Evolutionary conservation across 2,113 vertebrate genomes (phyloP).

Genomic region (Anguilla rostrata): DNA sequence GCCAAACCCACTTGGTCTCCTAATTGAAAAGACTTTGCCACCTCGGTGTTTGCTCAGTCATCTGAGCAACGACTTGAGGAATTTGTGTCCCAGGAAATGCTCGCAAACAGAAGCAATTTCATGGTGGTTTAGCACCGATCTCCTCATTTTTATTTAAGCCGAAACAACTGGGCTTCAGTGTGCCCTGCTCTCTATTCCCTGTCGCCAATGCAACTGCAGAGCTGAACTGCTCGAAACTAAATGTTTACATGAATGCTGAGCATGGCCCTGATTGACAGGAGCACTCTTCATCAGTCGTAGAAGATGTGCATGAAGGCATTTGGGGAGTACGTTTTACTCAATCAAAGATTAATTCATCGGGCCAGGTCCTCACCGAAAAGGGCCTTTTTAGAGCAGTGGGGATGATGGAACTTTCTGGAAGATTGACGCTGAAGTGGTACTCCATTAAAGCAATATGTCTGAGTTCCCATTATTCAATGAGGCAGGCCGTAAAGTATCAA

Average conservation of each 20-base stretch:
- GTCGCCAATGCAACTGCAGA: not conserved
- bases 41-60: not conserved
- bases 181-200: not conserved
- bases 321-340: not conserved
- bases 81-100: not conserved
- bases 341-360: not conserved
- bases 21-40: not conserved
- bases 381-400: not conserved
- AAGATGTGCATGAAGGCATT: not conserved
- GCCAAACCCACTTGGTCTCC: not conserved
- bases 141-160: not conserved
- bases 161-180: not conserved
- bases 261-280: conserved; percentile 4
- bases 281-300: not conserved
- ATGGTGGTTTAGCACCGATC: not conserved
- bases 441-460: not conserved
- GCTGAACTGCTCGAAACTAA: not conserved
- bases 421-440: not conserved
- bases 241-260: conserved; percentile 2
- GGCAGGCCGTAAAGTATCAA: not conserved
- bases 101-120: conserved; percentile 5
- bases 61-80: not conserved
- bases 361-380: not conserved
- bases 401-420: not conserved
- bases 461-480: not conserved